These are phyloP conservation scores for Raja brachyura DNA, from an alignment of 2,113 vertebrate genomes.

Conservation along the genomic window DNA sequence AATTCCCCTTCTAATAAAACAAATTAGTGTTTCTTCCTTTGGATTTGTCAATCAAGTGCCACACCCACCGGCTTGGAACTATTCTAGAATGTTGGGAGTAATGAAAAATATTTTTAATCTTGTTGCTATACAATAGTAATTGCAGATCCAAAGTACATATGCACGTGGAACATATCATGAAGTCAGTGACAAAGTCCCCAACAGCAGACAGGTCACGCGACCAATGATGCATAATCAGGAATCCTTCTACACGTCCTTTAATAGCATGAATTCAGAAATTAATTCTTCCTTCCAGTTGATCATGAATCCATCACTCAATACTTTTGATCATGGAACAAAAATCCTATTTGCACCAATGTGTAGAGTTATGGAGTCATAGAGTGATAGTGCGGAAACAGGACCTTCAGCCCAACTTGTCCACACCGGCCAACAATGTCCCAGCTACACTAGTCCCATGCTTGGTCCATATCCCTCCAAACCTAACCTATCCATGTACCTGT, in stretches of 20 bases:
- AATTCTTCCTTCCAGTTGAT: background rate
- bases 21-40: background rate
- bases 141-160: background rate
- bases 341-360: background rate
- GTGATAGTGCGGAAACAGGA: no score
- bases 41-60: background rate
- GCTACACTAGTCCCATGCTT: no score
- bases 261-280: background rate
- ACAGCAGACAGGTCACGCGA: background rate
- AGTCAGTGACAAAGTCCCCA: background rate
- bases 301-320: background rate
- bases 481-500: no score
- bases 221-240: background rate
- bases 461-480: no score
- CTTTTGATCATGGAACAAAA: background rate
- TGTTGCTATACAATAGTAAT: background rate
- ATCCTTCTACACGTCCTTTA: background rate
- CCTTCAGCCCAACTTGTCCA: no score
- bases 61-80: background rate
- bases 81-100: background rate
- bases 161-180: background rate
- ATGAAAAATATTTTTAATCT: background rate
- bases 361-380: background rate
- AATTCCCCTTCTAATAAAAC: background rate
- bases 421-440: no score